Percentiles rank a stretch among this genome's conserved stretches.
These are phyloP conservation scores for Pogonophryne albipinna DNA, from an alignment of 2,797 vertebrate species.

Conservation along the genomic window DNA sequence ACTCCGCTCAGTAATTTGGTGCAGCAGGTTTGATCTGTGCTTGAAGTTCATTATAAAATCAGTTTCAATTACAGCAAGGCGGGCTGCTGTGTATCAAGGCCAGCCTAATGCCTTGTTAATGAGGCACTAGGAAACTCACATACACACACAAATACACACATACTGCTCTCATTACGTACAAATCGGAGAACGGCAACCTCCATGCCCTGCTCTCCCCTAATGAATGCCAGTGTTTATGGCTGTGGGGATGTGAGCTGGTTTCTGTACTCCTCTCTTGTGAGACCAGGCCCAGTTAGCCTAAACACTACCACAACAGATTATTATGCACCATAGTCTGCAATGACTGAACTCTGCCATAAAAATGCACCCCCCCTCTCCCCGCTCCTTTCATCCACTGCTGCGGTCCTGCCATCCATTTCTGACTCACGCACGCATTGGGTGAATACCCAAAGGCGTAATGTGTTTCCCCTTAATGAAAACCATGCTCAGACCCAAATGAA, in stretches of 20 bases:
- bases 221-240: conserved; percentile 80
- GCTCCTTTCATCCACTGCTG: conserved; percentile 63
- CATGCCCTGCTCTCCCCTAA: conserved; percentile 71
- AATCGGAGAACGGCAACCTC: conserved; percentile 72
- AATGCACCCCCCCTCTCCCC: conserved; percentile 18
- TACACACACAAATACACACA: conserved; percentile 63
- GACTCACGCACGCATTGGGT: conserved; percentile 59
- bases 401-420: conserved; percentile 70
- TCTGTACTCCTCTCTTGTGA: conserved; percentile 68
- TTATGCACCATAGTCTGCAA: conserved; percentile 69
- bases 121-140: conserved; percentile 71
- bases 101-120: conserved; percentile 79
- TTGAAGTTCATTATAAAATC: conserved; percentile 82
- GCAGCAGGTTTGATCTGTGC: conserved; percentile 74
- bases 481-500: conserved; percentile 78
- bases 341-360: conserved; percentile 70
- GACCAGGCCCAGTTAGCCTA: conserved; percentile 70
- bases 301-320: conserved; percentile 76
- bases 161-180: conserved; percentile 80
- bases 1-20: conserved; percentile 61
- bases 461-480: conserved; percentile 80
- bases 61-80: conserved; percentile 77
- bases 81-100: conserved; percentile 71
- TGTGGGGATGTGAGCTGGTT: conserved; percentile 67
- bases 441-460: conserved; percentile 72